These are phyloP conservation scores for Muntiacus muntjak DNA, from an alignment of 2,113 vertebrate genomes.

Conservation along the genomic window DNA sequence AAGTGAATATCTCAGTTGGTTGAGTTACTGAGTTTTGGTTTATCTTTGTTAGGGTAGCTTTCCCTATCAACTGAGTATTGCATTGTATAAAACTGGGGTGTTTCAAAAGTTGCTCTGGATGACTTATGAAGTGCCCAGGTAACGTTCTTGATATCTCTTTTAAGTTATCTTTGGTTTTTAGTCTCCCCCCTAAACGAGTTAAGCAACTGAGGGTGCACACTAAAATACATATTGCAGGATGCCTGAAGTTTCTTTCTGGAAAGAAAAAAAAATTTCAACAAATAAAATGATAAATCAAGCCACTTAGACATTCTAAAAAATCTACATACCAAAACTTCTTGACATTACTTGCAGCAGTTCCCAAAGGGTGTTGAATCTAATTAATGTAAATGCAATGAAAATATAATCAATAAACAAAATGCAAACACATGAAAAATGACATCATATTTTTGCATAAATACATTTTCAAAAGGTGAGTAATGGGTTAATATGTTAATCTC, in stretches of 20 bases:
- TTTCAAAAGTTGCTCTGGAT: not conserved
- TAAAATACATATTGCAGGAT: not conserved
- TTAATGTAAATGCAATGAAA: not conserved
- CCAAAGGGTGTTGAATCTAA: not conserved
- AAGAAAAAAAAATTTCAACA: not conserved
- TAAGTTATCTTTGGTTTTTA: not conserved
- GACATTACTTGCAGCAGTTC: not conserved
- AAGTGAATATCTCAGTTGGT: not conserved
- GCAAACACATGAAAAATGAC: not conserved
- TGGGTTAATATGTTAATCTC: not conserved
- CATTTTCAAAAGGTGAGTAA: not conserved
- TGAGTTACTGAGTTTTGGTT: not conserved
- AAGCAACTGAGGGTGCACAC: not conserved
- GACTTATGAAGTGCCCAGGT: not conserved
- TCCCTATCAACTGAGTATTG: not conserved
- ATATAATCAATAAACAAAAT: not conserved
- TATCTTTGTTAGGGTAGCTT: not conserved
- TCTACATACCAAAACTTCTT: not conserved
- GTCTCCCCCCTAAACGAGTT: not conserved
- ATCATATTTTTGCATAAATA: not conserved
- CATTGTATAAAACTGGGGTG: not conserved
- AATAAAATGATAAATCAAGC: not conserved
- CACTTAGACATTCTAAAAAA: not conserved
- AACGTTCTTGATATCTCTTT: not conserved
- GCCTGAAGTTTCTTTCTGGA: not conserved